Evolutionary conservation across 92 coral and sea anemone genomes (phyloP).

Genomic region (Epizoanthus rinbou): DNA sequence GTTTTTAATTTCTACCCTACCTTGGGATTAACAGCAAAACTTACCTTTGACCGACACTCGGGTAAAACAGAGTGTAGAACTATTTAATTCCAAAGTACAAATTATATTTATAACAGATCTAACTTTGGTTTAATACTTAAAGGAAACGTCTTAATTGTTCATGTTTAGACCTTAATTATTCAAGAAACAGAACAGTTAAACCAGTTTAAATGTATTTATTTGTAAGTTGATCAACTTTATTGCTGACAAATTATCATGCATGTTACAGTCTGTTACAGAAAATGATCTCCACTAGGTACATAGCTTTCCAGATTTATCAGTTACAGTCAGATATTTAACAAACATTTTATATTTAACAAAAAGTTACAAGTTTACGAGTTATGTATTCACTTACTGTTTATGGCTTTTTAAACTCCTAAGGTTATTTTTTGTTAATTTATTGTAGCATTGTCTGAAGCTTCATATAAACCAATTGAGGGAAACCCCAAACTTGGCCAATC

Average conservation of each 20-base stretch:
- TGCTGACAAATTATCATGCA: neutral
- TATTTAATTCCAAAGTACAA: neutral
- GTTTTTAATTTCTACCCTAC: too few species aligned
- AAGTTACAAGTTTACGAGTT: too few species aligned
- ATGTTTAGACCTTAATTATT: neutral
- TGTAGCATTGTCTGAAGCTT: too few species aligned
- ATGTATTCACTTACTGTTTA: too few species aligned
- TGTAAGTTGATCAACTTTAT: neutral
- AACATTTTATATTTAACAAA: neutral
- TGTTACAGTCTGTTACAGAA: neutral
- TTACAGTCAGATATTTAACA: neutral
- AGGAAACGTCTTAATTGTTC: neutral
- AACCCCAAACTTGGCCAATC: too few species aligned
- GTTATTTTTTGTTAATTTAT: too few species aligned
- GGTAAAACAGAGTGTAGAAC: neutral
- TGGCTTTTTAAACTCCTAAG: too few species aligned
- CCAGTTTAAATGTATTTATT: constrained; percentile 2
- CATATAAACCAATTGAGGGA: too few species aligned
- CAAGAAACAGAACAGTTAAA: constrained; percentile 15
- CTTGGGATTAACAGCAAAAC: neutral
- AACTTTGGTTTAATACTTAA: too few species aligned
- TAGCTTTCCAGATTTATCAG: neutral
- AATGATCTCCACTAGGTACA: neutral
- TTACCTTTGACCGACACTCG: neutral
- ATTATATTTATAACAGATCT: too few species aligned